These are phyloP conservation scores for Chanos chanos DNA, from an alignment of 2,797 vertebrate species.

Conservation along the genomic window DNA sequence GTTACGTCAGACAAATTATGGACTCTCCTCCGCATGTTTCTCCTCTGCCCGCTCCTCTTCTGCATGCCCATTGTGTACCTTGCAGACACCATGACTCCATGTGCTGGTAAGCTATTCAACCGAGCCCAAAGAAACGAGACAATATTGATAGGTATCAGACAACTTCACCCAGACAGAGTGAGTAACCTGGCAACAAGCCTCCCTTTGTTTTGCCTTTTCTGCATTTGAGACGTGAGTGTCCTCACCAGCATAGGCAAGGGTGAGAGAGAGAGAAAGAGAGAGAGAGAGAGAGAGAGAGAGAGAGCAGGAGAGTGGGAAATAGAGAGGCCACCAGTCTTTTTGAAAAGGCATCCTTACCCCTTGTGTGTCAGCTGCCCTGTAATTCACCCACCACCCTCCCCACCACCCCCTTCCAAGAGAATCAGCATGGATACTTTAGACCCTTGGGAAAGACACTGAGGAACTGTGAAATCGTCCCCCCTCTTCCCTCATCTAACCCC, in stretches of 20 bases:
- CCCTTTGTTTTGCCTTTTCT: slow-evolving; percentile 26
- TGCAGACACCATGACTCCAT: slow-evolving; percentile 48
- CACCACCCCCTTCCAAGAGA: slow-evolving; percentile 5
- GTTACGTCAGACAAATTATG: slow-evolving; percentile 34
- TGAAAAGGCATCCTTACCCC: slow-evolving; percentile 15
- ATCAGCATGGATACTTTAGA: slow-evolving; percentile 36
- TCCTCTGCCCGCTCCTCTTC: slow-evolving; percentile 26
- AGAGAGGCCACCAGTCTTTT: slow-evolving; percentile 22
- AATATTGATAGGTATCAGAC: slow-evolving; percentile 47
- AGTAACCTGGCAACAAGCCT: slow-evolving; percentile 36
- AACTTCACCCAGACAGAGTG: slow-evolving; percentile 32
- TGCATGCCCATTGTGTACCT: slow-evolving; percentile 42
- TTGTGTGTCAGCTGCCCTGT: slow-evolving; percentile 12
- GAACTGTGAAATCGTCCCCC: slow-evolving; percentile 23
- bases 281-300: neutral
- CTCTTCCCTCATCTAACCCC: neutral
- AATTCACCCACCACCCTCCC: slow-evolving; percentile 15
- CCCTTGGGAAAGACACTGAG: slow-evolving; percentile 37
- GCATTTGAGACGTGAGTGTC: slow-evolving; percentile 20
- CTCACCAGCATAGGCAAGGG: neutral
- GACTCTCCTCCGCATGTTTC: too few relatives aligned
- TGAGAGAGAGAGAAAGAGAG: neutral
- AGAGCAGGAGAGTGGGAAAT: neutral
- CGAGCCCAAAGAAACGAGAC: slow-evolving; percentile 38
- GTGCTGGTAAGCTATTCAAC: slow-evolving; percentile 30